Percentiles rank a stretch among this genome's conserved stretches.
Evolutionary conservation across 2,888 invertebrate genomes (phyloP).

Genomic region (Metellina segmentata): DNA sequence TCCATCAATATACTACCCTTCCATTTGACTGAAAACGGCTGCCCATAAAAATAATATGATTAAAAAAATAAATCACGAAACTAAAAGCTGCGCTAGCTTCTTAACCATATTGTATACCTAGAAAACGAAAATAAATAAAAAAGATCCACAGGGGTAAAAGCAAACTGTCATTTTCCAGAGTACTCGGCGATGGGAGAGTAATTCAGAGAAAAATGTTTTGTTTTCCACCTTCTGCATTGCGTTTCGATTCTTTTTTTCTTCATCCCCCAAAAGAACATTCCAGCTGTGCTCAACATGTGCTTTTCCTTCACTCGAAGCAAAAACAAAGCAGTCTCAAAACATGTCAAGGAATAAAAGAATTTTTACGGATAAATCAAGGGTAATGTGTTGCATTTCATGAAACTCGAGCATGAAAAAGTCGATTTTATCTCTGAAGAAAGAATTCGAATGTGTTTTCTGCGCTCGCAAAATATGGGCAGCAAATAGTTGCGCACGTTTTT

Average conservation of each 20-base stretch:
- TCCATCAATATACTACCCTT: background rate
- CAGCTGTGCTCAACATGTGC: slow-evolving; percentile 37
- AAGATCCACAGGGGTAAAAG: slow-evolving; percentile 9
- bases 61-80: background rate
- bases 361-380: background rate
- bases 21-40: background rate
- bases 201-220: slow-evolving; percentile 43
- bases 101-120: background rate
- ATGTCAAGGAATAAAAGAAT: background rate
- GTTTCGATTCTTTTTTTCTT: slow-evolving; percentile 18
- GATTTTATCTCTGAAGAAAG: too few relatives aligned
- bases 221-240: slow-evolving; percentile 7
- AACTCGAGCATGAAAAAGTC: background rate
- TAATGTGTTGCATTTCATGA: slow-evolving; percentile 54
- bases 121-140: background rate
- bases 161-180: slow-evolving; percentile 40
- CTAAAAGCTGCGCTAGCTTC: background rate
- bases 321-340: background rate
- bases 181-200: background rate
- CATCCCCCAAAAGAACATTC: background rate
- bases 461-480: too few relatives aligned
- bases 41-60: background rate
- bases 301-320: background rate
- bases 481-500: too few relatives aligned
- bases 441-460: too few relatives aligned